These are phyloP conservation scores for Amphimallon solstitiale DNA, from an alignment of 2,888 invertebrate genomes.

Conservation along the genomic window DNA sequence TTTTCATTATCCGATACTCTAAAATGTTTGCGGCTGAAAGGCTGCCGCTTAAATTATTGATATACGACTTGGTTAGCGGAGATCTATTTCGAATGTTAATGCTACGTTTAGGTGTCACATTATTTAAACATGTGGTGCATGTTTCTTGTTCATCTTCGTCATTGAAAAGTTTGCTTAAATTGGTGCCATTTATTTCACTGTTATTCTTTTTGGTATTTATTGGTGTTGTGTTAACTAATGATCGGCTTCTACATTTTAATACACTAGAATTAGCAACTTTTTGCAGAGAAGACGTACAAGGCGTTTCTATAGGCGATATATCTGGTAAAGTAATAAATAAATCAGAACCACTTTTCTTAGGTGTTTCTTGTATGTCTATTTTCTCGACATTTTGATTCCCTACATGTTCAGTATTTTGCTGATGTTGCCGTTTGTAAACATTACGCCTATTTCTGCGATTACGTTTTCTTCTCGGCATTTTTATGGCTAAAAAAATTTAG, in stretches of 20 bases:
- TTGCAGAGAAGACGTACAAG: not conserved
- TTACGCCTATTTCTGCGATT: slow-evolving; percentile 17
- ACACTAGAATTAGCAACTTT: not conserved
- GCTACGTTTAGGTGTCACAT: slow-evolving; percentile 28
- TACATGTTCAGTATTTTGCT: not conserved
- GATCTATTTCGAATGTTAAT: not conserved
- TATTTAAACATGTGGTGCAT: slow-evolving; percentile 9
- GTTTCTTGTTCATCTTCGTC: not conserved
- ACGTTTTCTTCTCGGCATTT: slow-evolving; percentile 25
- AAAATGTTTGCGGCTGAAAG: not conserved
- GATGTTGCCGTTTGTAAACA: slow-evolving; percentile 14
- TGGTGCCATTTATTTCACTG: not conserved
- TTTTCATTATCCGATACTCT: not conserved
- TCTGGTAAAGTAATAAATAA: not conserved
- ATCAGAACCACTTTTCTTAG: not conserved
- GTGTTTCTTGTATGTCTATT: not conserved
- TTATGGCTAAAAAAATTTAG: slow-evolving; percentile 11
- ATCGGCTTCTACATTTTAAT: not conserved
- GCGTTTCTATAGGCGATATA: slow-evolving; percentile 1
- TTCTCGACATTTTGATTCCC: not conserved
- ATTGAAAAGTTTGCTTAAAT: slow-evolving; percentile 11
- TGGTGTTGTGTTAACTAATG: not conserved
- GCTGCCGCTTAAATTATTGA: slow-evolving; percentile 22
- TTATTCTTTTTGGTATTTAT: not conserved
- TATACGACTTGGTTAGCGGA: slow-evolving; percentile 2